Evolutionary conservation across 2,797 vertebrate species (phyloP).

Genomic region (Adrianichthys oophorus): DNA sequence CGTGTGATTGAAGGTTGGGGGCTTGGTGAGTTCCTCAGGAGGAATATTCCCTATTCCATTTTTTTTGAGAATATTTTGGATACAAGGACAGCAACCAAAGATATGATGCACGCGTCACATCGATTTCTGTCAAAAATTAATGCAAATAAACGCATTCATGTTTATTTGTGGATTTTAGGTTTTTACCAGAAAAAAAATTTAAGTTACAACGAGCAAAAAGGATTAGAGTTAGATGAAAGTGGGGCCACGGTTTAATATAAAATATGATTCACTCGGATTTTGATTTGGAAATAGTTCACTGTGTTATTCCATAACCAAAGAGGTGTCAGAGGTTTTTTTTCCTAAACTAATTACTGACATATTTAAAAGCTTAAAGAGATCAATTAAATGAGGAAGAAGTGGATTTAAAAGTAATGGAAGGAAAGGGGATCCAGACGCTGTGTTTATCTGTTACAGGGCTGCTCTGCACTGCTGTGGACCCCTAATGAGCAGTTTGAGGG

Average conservation of each 20-base stretch:
- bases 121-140: too few relatives aligned
- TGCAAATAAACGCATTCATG: too few relatives aligned
- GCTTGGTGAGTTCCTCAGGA: too few relatives aligned
- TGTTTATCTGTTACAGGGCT: constrained; percentile 4
- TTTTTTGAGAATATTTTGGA: too few relatives aligned
- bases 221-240: too few relatives aligned
- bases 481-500: constrained; percentile 12
- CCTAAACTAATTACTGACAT: not conserved
- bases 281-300: not conserved
- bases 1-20: too few relatives aligned
- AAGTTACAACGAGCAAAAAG: too few relatives aligned
- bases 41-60: too few relatives aligned
- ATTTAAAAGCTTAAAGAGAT: constrained; percentile 28
- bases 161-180: too few relatives aligned
- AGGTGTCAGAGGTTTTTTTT: not conserved
- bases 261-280: not conserved
- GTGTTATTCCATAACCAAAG: not conserved
- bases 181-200: too few relatives aligned
- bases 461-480: constrained; percentile 22
- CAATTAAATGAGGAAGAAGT: constrained; percentile 25
- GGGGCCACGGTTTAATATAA: not conserved
- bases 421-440: constrained; percentile 6
- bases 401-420: constrained; percentile 28
- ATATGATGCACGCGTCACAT: too few relatives aligned
- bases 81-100: too few relatives aligned